Percentiles rank a stretch among this genome's conserved stretches.
Conservation (phyloP, 2,888 invertebrate species). For the Tiliacea aurago region DNA sequence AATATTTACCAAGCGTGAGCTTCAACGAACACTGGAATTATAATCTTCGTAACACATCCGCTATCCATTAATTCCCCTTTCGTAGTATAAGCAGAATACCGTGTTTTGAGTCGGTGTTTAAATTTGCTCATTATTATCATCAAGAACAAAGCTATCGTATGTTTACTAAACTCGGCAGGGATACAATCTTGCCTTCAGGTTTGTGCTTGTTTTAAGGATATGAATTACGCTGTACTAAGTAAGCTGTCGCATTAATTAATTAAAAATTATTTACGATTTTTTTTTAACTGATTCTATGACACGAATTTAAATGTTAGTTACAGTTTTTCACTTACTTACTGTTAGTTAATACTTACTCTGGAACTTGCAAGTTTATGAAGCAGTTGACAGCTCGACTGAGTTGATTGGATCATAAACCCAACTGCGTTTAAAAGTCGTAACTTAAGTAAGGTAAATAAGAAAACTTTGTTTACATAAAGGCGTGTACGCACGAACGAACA, state of each 20-base stretch:
- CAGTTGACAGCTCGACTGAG: not conserved
- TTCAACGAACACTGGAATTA: slow-evolving; percentile 41
- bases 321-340: not conserved
- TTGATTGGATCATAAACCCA: not conserved
- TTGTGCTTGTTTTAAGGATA: not conserved
- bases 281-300: not conserved
- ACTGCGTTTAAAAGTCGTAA: not conserved
- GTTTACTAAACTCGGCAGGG: not conserved
- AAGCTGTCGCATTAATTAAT: not conserved
- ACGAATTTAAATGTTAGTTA: too few species aligned
- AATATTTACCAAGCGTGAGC: slow-evolving; percentile 43
- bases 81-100: slow-evolving; percentile 55
- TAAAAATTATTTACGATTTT: too few species aligned
- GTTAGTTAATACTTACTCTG: not conserved
- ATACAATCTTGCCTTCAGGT: not conserved
- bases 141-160: slow-evolving; percentile 14
- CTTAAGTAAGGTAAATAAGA: slow-evolving; percentile 11
- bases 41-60: slow-evolving; percentile 46
- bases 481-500: too few species aligned
- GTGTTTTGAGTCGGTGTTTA: slow-evolving; percentile 35
- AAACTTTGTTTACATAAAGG: slow-evolving; percentile 4
- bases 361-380: not conserved
- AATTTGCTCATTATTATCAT: slow-evolving; percentile 36
- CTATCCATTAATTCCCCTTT: slow-evolving; percentile 63
- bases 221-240: not conserved